A percentile compares a stretch with the other conserved stretches of the same genome.
Evolutionary conservation across 2,888 invertebrate genomes (phyloP).

Genomic region (Athrips mouffetella): DNA sequence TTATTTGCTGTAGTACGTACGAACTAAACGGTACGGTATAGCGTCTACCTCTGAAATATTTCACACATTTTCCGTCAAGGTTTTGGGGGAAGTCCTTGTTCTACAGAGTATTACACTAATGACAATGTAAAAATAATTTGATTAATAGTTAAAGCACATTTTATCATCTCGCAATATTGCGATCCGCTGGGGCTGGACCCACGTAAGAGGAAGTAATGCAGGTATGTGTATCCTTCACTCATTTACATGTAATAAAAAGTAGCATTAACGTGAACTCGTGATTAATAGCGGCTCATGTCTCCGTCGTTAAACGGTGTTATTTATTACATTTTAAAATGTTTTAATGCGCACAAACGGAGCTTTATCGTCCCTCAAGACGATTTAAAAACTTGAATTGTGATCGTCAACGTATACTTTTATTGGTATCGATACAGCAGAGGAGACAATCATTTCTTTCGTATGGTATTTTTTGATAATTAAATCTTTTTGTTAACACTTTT

Average conservation of each 20-base stretch:
- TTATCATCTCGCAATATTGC: no score
- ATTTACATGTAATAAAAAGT: conserved; percentile 74
- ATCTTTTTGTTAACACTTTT: no score
- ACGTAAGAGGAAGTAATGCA: background rate
- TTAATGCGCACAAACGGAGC: conserved; percentile 54
- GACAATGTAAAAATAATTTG: no score
- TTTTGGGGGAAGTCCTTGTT: no score
- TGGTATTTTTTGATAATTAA: conserved; percentile 5
- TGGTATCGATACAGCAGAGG: conserved; percentile 28
- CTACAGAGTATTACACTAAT: no score
- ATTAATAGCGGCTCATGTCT: conserved; percentile 61
- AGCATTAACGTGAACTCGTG: conserved; percentile 61
- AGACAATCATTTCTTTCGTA: conserved; percentile 3
- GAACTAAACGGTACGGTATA: no score
- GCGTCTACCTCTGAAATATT: no score
- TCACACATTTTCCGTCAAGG: no score
- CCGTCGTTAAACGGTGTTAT: conserved; percentile 67
- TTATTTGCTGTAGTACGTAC: no score
- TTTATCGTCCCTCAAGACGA: conserved; percentile 35
- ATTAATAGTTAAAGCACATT: no score
- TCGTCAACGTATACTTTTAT: conserved; percentile 25
- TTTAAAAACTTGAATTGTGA: conserved; percentile 22
- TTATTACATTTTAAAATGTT: conserved; percentile 74
- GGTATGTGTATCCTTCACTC: conserved; percentile 30
- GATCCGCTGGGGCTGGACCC: no score